phyloP scores from a whole-genome alignment of 2,797 vertebrate species.

The Typhlichthys eigenmanni region DNA sequence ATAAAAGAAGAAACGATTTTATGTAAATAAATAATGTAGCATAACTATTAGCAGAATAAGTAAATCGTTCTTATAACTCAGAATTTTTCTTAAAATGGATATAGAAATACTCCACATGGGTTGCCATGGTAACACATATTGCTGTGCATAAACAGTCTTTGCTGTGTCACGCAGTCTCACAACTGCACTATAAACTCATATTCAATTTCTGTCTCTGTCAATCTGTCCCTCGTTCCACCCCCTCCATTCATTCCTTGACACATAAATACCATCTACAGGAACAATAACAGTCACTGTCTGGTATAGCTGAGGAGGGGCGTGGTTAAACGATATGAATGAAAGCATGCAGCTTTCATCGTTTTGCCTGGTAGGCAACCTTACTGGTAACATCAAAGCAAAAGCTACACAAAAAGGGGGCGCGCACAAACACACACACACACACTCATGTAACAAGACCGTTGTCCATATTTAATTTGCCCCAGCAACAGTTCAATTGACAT shows the following conservation, averaged over 20 bases:
- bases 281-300: constrained; percentile 28
- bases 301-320: constrained; percentile 28
- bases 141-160: constrained; percentile 43
- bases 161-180: constrained; percentile 20
- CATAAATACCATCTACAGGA: too few relatives aligned
- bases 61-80: too few relatives aligned
- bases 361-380: constrained; percentile 69
- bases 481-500: constrained; percentile 72
- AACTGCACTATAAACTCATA: constrained; percentile 46
- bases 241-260: too few relatives aligned
- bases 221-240: neutral
- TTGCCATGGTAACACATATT: too few relatives aligned
- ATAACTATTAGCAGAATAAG: too few relatives aligned
- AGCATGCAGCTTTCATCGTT: constrained; percentile 30
- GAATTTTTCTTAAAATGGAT: too few relatives aligned
- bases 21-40: too few relatives aligned
- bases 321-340: constrained; percentile 47
- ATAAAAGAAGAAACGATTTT: too few relatives aligned
- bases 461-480: constrained; percentile 74
- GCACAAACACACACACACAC: constrained; percentile 4
- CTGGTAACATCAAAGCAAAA: constrained; percentile 56
- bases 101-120: too few relatives aligned
- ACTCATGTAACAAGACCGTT: constrained; percentile 46
- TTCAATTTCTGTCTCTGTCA: constrained; percentile 6
- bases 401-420: constrained; percentile 20